phyloP scores from a whole-genome alignment of 2,888 invertebrate genomes.

The Diabrotica balteata region DNA sequence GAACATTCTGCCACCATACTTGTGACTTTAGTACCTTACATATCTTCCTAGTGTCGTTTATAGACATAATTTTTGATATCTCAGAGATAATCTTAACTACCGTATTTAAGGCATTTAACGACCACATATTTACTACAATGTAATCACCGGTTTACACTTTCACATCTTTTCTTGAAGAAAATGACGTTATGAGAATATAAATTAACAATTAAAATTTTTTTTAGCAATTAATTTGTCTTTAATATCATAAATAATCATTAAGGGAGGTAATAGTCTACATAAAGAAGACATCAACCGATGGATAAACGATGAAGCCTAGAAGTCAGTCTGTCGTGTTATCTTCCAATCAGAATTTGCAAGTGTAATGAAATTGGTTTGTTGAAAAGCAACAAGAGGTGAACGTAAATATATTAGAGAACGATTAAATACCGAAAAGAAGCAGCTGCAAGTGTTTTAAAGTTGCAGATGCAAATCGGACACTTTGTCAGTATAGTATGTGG shows the following conservation, averaged over 20 bases:
- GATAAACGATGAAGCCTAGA: slow-evolving; percentile 20
- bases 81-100: no score
- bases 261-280: not conserved
- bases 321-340: slow-evolving; percentile 36
- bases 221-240: not conserved
- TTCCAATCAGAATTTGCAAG: slow-evolving; percentile 45
- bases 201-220: no score
- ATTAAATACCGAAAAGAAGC: slow-evolving; percentile 46
- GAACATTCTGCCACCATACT: no score
- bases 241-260: slow-evolving; percentile 1
- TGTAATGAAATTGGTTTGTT: slow-evolving; percentile 45
- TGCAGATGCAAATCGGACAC: slow-evolving; percentile 49
- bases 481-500: slow-evolving; percentile 26
- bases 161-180: no score
- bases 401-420: slow-evolving; percentile 49
- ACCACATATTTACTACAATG: no score
- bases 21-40: no score
- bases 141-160: no score
- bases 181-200: no score
- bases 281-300: slow-evolving; percentile 7
- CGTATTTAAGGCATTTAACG: no score
- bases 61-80: no score
- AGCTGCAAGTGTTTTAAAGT: slow-evolving; percentile 47
- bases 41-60: no score
- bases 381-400: slow-evolving; percentile 46